These are phyloP conservation scores for Helicoverpa armigera DNA, from an alignment of 1,140 invertebrate genomes.

Conservation along the genomic window DNA sequence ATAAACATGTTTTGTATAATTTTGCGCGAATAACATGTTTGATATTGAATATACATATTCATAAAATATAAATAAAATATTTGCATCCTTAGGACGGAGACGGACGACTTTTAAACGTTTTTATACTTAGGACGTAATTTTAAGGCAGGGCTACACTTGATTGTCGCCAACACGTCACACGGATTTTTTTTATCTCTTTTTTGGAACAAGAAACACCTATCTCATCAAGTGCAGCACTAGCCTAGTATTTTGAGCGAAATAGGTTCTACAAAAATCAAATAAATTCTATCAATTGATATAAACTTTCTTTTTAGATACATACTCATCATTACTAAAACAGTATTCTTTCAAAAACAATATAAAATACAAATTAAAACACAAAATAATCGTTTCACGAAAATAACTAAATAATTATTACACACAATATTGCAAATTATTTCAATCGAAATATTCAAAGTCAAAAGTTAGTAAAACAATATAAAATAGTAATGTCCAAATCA, in stretches of 20 bases:
- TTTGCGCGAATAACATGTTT: conserved; percentile 36
- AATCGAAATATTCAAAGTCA: conserved; percentile 31
- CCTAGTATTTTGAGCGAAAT: conserved; percentile 36
- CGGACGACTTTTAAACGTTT: conserved; percentile 33
- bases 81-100: conserved; percentile 49
- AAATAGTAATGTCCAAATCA: conserved; percentile 39
- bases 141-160: conserved; percentile 8
- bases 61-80: conserved; percentile 50
- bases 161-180: background rate
- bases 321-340: background rate
- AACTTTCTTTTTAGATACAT: background rate
- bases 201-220: background rate
- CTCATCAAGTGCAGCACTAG: conserved; percentile 4
- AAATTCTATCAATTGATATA: conserved; percentile 12
- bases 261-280: conserved; percentile 28
- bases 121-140: conserved; percentile 16
- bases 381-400: conserved; percentile 68
- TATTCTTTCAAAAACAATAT: conserved; percentile 39
- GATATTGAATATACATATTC: conserved; percentile 20
- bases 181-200: background rate
- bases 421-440: conserved; percentile 12
- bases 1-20: conserved; percentile 30
- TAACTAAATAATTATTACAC: conserved; percentile 53
- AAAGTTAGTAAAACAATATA: conserved; percentile 48
- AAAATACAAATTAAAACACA: conserved; percentile 47